Evolutionary conservation across 1,140 invertebrate species (phyloP).

Genomic region (Calephelis virginiensis): DNA sequence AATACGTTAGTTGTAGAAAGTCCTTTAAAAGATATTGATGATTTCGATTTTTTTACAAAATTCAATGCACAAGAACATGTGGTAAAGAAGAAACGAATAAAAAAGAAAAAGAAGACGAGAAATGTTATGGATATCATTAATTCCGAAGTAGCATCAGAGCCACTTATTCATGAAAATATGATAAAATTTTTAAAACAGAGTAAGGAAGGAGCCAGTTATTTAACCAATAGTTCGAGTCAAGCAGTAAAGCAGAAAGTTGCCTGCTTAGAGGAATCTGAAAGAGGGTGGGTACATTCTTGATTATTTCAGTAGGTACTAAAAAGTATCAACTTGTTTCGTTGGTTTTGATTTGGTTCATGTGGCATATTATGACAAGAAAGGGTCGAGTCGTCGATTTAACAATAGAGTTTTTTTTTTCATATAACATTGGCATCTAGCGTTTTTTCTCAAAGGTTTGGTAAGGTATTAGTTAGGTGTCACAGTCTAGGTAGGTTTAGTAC

Average conservation of each 20-base stretch:
- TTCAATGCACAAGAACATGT: conserved; percentile 33
- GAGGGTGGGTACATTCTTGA: conserved; percentile 35
- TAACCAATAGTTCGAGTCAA: conserved; percentile 30
- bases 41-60: conserved; percentile 56
- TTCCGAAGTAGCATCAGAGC: conserved; percentile 41
- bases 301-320: background rate
- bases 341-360: background rate
- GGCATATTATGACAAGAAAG: too few relatives aligned
- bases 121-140: conserved; percentile 55
- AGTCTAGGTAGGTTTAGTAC: too few relatives aligned
- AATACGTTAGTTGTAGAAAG: conserved; percentile 26
- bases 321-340: background rate
- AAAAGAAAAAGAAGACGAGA: conserved; percentile 37
- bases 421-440: too few relatives aligned
- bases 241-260: conserved; percentile 13
- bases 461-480: too few relatives aligned
- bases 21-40: conserved; percentile 30
- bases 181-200: conserved; percentile 32
- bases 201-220: conserved; percentile 33
- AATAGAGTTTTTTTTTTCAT: too few relatives aligned
- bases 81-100: conserved; percentile 39
- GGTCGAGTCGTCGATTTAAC: too few relatives aligned
- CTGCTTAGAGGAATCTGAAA: conserved; percentile 32
- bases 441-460: too few relatives aligned
- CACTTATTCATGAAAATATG: conserved; percentile 45